A percentile compares a stretch with the other conserved stretches of the same genome.
These are phyloP conservation scores for Butastur rufipennis DNA, from an alignment of 2,113 vertebrate genomes.

Conservation along the genomic window DNA sequence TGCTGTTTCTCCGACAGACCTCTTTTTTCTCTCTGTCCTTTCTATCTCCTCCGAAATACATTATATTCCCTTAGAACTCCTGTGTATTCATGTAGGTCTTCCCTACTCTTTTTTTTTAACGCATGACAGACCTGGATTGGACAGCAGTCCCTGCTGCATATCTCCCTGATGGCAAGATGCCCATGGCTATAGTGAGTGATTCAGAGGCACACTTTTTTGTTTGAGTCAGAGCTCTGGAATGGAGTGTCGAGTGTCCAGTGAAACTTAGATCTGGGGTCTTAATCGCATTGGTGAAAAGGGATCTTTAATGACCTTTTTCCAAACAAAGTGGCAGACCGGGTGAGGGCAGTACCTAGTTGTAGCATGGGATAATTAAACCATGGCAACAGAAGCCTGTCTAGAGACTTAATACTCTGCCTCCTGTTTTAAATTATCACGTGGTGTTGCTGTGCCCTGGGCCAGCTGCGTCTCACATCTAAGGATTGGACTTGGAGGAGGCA, in stretches of 20 bases:
- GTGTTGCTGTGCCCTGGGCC: background rate
- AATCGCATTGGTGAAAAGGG: background rate
- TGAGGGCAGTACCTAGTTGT: background rate
- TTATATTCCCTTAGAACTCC: background rate
- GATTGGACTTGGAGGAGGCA: background rate
- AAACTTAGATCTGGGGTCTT: constrained; percentile 20
- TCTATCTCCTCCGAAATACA: background rate
- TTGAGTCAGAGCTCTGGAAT: constrained; percentile 17
- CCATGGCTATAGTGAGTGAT: constrained; percentile 32
- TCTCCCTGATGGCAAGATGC: constrained; percentile 28
- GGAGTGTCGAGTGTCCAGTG: background rate
- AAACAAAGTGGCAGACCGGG: background rate
- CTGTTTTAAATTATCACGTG: background rate
- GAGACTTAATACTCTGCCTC: background rate
- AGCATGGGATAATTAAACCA: background rate
- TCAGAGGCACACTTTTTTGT: constrained; percentile 34
- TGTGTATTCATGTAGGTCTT: background rate
- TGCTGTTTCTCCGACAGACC: background rate
- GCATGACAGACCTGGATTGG: constrained; percentile 9
- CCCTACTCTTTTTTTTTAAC: background rate
- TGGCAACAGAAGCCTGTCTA: background rate
- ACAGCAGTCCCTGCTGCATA: constrained; percentile 26
- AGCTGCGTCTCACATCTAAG: background rate
- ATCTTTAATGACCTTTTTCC: background rate
- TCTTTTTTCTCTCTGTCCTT: background rate